Evolutionary conservation across 2,797 vertebrate genomes (phyloP).

Genomic region (Etheostoma nigrum): DNA sequence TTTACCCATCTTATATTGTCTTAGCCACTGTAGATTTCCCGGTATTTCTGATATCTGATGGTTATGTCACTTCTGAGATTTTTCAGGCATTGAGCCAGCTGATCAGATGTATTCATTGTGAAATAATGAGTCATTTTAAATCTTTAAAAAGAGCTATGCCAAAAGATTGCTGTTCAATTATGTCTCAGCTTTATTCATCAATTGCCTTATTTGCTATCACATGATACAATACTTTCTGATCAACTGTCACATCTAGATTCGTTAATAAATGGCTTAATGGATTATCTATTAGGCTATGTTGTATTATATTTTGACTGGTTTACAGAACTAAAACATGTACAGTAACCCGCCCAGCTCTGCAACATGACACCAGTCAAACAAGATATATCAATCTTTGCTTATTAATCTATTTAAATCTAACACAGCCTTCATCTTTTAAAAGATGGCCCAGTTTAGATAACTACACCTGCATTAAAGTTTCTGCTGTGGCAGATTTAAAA

Average conservation of each 20-base stretch:
- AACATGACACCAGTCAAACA: background rate
- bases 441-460: background rate
- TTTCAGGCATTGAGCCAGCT: too few relatives aligned
- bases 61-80: too few relatives aligned
- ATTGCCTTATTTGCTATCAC: too few relatives aligned
- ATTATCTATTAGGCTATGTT: background rate
- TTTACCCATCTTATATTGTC: background rate
- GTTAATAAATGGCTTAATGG: background rate
- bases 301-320: background rate
- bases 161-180: background rate
- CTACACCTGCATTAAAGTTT: background rate
- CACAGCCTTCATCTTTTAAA: background rate
- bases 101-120: background rate
- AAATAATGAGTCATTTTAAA: background rate
- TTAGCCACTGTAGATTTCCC: background rate
- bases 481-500: conserved; percentile 44
- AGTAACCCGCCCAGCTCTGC: background rate
- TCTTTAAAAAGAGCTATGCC: background rate
- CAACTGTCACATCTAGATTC: background rate
- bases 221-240: too few relatives aligned
- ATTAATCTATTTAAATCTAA: background rate
- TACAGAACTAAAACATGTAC: background rate
- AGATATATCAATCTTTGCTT: background rate
- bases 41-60: too few relatives aligned
- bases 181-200: too few relatives aligned